A percentile compares a stretch with the other conserved stretches of the same genome.
Conservation (phyloP, 2,797 vertebrate genomes). For the Ptychobarbus kaznakovi region DNA sequence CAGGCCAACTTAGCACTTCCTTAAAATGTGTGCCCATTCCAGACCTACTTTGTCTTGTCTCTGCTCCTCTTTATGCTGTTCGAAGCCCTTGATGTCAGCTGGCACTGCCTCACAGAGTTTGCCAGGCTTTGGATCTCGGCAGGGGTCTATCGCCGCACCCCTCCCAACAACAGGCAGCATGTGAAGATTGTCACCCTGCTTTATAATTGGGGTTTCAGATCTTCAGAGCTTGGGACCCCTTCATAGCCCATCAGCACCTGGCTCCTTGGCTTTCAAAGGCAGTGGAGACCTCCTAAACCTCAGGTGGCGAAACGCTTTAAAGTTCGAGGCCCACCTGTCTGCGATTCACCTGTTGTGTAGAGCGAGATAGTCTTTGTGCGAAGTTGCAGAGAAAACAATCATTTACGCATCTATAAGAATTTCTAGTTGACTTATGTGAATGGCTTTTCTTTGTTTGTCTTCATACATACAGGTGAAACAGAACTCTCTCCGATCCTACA, state of each 20-base stretch:
- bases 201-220: constrained; percentile 62
- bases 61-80: constrained; percentile 38
- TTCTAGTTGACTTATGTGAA: background rate
- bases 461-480: constrained; percentile 79
- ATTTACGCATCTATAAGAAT: background rate
- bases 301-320: constrained; percentile 44
- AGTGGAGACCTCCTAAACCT: constrained; percentile 27
- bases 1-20: constrained; percentile 7
- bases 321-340: constrained; percentile 39
- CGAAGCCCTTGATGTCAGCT: constrained; percentile 60
- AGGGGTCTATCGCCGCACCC: constrained; percentile 57
- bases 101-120: constrained; percentile 60
- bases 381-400: background rate
- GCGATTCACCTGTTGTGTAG: constrained; percentile 37
- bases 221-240: constrained; percentile 52
- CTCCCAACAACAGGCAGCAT: constrained; percentile 50
- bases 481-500: constrained; percentile 82
- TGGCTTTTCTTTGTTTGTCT: background rate
- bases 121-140: constrained; percentile 62
- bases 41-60: constrained; percentile 46
- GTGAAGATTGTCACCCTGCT: constrained; percentile 54
- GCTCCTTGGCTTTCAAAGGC: constrained; percentile 57
- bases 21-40: constrained; percentile 43
- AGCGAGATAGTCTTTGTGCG: constrained; percentile 8
- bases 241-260: constrained; percentile 55